Evolutionary conservation across 35 echinoderm and acorn worm genomes (phyloP).

Genomic region (Stichopus chloronotus): DNA sequence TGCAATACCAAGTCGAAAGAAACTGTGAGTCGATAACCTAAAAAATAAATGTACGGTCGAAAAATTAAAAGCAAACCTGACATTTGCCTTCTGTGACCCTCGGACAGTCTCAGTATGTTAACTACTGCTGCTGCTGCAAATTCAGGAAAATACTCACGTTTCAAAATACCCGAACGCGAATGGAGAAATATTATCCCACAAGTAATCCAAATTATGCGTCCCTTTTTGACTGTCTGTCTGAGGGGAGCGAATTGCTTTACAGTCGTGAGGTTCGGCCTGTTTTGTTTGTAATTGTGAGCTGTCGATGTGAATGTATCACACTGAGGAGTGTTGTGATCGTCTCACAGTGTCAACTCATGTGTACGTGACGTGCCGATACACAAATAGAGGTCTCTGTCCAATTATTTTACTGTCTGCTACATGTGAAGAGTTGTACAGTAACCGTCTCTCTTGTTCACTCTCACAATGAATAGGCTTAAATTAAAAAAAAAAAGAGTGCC

Average conservation of each 20-base stretch:
- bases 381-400: constrained; percentile 3
- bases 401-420: neutral
- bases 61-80: too few species aligned
- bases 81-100: too few species aligned
- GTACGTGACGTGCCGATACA: neutral
- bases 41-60: too few species aligned
- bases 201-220: neutral
- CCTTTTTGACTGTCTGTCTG: neutral
- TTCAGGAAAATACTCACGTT: too few species aligned
- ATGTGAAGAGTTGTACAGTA: neutral
- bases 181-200: neutral
- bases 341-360: neutral
- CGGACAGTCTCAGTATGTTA: too few species aligned
- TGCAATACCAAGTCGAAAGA: too few species aligned
- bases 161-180: neutral
- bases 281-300: too few species aligned
- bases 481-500: too few species aligned
- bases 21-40: too few species aligned
- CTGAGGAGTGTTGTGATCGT: neutral
- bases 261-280: neutral
- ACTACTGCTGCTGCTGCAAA: too few species aligned
- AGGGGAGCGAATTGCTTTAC: neutral
- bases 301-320: neutral
- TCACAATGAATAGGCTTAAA: too few species aligned
- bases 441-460: neutral